phyloP scores from a whole-genome alignment of 2,888 invertebrate genomes.

The Blomia tropicalis region DNA sequence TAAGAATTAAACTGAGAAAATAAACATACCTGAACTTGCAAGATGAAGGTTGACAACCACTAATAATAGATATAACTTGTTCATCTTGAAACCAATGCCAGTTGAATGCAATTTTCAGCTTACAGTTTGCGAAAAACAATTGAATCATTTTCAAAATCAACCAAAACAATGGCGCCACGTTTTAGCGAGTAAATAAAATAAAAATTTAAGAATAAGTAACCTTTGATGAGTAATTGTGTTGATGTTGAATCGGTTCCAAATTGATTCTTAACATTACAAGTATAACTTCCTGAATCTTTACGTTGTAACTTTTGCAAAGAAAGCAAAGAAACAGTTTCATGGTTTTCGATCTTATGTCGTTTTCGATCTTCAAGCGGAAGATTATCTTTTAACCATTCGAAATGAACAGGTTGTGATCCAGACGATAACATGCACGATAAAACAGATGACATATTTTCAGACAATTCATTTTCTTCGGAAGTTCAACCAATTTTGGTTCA shows the following conservation, averaged over 20 bases:
- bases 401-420: not conserved
- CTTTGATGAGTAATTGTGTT: not conserved
- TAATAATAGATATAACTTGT: not conserved
- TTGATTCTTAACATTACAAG: not conserved
- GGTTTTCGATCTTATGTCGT: not conserved
- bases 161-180: not conserved
- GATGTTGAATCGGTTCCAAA: slow-evolving; percentile 3
- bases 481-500: not conserved
- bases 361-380: not conserved
- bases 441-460: not conserved
- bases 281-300: not conserved
- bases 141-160: no score
- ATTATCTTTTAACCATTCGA: not conserved
- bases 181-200: not conserved
- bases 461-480: not conserved
- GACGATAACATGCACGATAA: not conserved
- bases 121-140: no score
- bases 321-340: not conserved
- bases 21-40: not conserved
- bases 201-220: not conserved
- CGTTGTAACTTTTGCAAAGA: not conserved
- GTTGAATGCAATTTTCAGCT: no score
- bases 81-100: not conserved
- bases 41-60: not conserved
- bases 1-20: not conserved